These are phyloP conservation scores for Caenorhabditis imperialis DNA, from an alignment of 2,888 invertebrate genomes.

Conservation along the genomic window DNA sequence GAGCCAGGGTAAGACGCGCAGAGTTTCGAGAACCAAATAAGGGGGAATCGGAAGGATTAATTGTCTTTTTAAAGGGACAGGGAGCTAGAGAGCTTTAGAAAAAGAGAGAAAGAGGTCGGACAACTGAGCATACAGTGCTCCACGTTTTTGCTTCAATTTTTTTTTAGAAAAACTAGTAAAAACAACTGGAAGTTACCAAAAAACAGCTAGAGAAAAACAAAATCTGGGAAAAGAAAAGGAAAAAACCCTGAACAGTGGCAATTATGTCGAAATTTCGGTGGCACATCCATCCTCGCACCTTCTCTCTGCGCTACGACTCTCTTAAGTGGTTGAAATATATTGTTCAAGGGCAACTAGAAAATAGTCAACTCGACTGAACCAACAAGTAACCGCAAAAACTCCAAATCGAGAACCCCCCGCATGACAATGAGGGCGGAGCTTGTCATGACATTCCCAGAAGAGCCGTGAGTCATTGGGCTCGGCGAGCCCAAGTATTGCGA, in stretches of 20 bases:
- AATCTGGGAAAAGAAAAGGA: too few relatives aligned
- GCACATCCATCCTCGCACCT: not conserved
- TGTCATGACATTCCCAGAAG: conserved; percentile 43
- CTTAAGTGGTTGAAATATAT: conserved; percentile 26
- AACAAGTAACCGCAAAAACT: conserved; percentile 4
- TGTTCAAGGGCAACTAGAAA: conserved; percentile 21
- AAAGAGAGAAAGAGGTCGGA: too few relatives aligned
- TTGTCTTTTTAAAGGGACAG: not conserved
- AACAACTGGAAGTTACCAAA: too few relatives aligned
- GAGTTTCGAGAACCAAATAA: not conserved
- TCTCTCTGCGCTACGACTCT: conserved; percentile 1
- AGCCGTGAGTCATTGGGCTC: conserved; percentile 37
- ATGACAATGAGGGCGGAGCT: conserved; percentile 50
- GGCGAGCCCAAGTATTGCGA: conserved; percentile 45
- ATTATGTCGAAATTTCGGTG: too few relatives aligned
- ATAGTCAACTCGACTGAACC: not conserved
- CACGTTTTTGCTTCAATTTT: too few relatives aligned
- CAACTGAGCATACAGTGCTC: too few relatives aligned
- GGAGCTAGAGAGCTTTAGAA: not conserved
- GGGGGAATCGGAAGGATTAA: not conserved
- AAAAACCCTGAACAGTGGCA: conserved; percentile 4
- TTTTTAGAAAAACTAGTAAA: too few relatives aligned
- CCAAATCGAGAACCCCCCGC: conserved; percentile 12
- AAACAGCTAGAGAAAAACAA: not conserved
- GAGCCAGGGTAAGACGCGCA: conserved; percentile 2